A percentile compares a stretch with the other conserved stretches of the same genome.
phyloP scores from a whole-genome alignment of 2,797 vertebrate genomes.

The Clamator glandarius region DNA sequence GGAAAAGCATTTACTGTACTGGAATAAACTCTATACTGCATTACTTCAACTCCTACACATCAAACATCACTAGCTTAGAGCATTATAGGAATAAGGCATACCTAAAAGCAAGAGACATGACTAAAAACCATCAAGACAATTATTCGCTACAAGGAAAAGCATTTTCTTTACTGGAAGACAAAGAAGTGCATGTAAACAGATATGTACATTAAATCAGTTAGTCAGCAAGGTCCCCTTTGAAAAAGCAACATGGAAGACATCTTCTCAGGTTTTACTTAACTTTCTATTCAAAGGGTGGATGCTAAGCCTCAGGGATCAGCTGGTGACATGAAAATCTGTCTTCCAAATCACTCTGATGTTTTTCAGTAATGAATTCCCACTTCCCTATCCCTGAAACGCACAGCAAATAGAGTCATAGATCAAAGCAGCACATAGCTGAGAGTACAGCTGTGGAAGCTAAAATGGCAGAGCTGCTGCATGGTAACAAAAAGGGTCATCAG shows the following conservation, averaged over 20 bases:
- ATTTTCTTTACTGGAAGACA: neutral
- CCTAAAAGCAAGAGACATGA: neutral
- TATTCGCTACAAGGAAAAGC: neutral
- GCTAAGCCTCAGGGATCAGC: slow-evolving; percentile 34
- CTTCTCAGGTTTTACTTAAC: slow-evolving; percentile 45
- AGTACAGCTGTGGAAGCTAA: neutral
- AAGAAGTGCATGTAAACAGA: neutral
- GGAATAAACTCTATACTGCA: neutral
- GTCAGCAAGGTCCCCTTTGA: neutral
- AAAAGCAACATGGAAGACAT: slow-evolving; percentile 16
- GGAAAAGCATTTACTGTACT: neutral
- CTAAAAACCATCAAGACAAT: neutral
- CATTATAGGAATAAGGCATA: neutral
- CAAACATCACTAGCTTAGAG: neutral
- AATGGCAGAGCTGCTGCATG: slow-evolving; percentile 12
- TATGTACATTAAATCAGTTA: neutral
- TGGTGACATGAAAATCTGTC: slow-evolving; percentile 55
- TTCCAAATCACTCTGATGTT: slow-evolving; percentile 48
- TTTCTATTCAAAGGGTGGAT: slow-evolving; percentile 3
- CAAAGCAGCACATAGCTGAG: neutral
- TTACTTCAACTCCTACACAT: neutral
- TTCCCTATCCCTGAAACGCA: slow-evolving; percentile 25
- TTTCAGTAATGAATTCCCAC: slow-evolving; percentile 32
- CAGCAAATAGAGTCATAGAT: slow-evolving; percentile 50
- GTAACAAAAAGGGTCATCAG: slow-evolving; percentile 68